phyloP scores from a whole-genome alignment of 2,888 invertebrate species.

The Agrotis exclamationis region DNA sequence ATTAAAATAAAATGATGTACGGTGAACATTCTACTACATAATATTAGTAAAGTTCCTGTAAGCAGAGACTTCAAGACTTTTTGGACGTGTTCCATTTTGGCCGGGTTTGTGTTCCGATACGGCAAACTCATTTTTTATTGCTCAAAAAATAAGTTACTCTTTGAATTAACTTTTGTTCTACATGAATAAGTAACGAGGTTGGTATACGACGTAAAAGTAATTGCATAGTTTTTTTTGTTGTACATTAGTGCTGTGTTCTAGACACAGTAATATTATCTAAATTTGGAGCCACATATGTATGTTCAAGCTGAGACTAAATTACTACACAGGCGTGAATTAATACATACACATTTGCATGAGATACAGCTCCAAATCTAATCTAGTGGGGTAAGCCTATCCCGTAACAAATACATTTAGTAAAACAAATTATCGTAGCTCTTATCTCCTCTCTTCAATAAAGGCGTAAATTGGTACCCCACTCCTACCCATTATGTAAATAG shows the following conservation, averaged over 20 bases:
- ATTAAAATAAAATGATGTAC: slow-evolving; percentile 53
- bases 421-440: slow-evolving; percentile 47
- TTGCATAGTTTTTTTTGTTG: not conserved
- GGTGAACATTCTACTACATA: slow-evolving; percentile 35
- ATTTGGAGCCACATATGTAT: not conserved
- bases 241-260: not conserved
- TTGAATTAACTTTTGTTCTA: slow-evolving; percentile 39
- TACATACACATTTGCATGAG: slow-evolving; percentile 35
- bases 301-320: slow-evolving; percentile 1
- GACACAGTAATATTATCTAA: not conserved
- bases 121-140: slow-evolving; percentile 56
- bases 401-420: slow-evolving; percentile 34
- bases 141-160: slow-evolving; percentile 46
- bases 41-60: slow-evolving; percentile 43
- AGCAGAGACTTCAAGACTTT: slow-evolving; percentile 51
- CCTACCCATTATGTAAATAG: slow-evolving; percentile 37
- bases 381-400: slow-evolving; percentile 22
- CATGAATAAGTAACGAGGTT: slow-evolving; percentile 42
- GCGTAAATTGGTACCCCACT: slow-evolving; percentile 51
- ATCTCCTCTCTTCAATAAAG: slow-evolving; percentile 27
- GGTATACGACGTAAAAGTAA: slow-evolving; percentile 10
- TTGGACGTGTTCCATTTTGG: slow-evolving; percentile 64
- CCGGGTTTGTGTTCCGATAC: slow-evolving; percentile 53
- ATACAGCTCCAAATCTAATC: slow-evolving; percentile 36
- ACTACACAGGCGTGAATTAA: slow-evolving; percentile 18